Evolutionary conservation across 2,797 vertebrate genomes (phyloP), one percentile per base, ranked within the genome.

Genomic region (Melanotaenia maccullochi): DNA sequence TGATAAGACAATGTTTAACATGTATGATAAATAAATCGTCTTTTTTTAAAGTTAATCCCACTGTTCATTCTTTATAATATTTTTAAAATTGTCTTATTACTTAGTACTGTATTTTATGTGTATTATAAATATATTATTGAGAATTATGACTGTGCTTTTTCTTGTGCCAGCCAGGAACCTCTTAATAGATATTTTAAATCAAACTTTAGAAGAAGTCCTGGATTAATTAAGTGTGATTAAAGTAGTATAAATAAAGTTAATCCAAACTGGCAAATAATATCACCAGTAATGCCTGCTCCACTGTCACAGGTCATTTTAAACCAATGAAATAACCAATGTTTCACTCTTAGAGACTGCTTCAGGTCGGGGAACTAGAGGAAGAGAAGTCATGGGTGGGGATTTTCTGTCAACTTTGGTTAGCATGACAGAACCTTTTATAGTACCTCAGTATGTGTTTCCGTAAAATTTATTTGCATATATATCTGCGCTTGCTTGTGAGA

Each of bases 361-460:
- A 22, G 28, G 57, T 56, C 58, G 59, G 60, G 75, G 40, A n/a
- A 42, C 33, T 24, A 22, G 44, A 30, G 63, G 52, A 63, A 14
- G 32, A 49, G 56, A 65, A 66, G 44, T 66, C 67, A 61, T 44
- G 60, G 51, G 74, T 22, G 33, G 63, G 62, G 68, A 54, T 18
- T 63, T 74, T 65, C 74, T 89, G 83, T 89, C 87, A 83, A 52
- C 62, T 71, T 56, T n/a, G 28, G 54, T 89, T 82, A 83, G 32
- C 57, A 65, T 87, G 73, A 88, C 16, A 22, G 55, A 77, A 71
- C 78, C 83, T 87, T 86, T 78, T 76, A 59, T 84, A 68, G 75
- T 63, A 60, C 25, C 28, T 12, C 3, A 0, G 22, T 56, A 55
- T 44, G 40, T 25, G 28, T 60, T 28, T 38, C 35, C 14, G 59